phyloP scores from a whole-genome alignment of 2,888 invertebrate species.

The Caenorhabditis sulstoni region DNA sequence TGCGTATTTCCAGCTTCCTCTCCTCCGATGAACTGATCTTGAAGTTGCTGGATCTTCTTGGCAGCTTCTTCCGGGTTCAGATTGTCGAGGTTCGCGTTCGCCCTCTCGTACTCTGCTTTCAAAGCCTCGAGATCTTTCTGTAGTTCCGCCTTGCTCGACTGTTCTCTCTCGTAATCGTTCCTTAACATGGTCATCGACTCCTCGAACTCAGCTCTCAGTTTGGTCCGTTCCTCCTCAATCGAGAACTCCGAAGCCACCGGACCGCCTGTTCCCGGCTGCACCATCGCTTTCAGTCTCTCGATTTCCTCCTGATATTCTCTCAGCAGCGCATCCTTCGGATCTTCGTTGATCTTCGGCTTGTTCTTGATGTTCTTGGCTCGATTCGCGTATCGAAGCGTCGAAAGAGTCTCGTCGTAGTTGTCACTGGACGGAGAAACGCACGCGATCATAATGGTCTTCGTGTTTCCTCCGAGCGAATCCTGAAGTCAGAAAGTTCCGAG shows the following conservation, averaged over 20 bases:
- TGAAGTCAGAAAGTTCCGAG: slow-evolving; percentile 83
- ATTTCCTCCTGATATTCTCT: slow-evolving; percentile 91
- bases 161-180: slow-evolving; percentile 82
- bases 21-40: slow-evolving; percentile 88
- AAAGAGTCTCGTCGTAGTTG: slow-evolving; percentile 95
- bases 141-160: slow-evolving; percentile 82
- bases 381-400: slow-evolving; percentile 88
- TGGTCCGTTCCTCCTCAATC: slow-evolving; percentile 81
- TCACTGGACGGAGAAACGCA: slow-evolving; percentile 97
- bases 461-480: slow-evolving; percentile 98
- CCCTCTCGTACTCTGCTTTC: slow-evolving; percentile 83
- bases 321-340: slow-evolving; percentile 91
- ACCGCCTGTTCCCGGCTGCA: slow-evolving; percentile 76
- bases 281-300: slow-evolving; percentile 85
- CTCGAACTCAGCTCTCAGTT: slow-evolving; percentile 84
- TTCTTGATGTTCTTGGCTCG: slow-evolving; percentile 99
- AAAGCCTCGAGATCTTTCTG: slow-evolving; percentile 85
- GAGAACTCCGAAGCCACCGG: slow-evolving; percentile 52
- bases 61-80: slow-evolving; percentile 76
- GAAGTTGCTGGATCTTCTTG: slow-evolving; percentile 84
- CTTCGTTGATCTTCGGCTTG: slow-evolving; percentile 98
- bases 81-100: slow-evolving; percentile 66
- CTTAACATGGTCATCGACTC: slow-evolving; percentile 84
- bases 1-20: slow-evolving; percentile 87
- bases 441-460: slow-evolving; percentile 99